Conservation (phyloP, 2,797 vertebrate genomes). For the Decapterus maruadsi region DNA sequence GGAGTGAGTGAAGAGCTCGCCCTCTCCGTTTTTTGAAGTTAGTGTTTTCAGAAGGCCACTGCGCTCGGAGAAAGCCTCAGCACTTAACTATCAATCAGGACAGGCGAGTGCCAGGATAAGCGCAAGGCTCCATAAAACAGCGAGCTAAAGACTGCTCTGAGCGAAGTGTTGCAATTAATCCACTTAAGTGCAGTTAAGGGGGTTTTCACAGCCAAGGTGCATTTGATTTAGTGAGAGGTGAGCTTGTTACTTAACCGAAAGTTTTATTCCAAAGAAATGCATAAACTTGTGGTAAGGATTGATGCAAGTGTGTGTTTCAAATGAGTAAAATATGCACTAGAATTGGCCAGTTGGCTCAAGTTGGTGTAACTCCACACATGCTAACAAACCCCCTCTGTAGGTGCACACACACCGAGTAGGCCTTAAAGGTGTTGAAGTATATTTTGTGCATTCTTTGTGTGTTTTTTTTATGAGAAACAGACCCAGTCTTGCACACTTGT, state of each 20-base stretch:
- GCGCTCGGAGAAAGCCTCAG: conserved; percentile 43
- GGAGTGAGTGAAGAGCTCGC: conserved; percentile 41
- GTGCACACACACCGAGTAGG: not conserved
- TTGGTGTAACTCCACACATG: not conserved
- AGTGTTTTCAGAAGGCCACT: conserved; percentile 44
- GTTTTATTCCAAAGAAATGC: conserved; percentile 13
- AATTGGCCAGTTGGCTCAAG: not conserved
- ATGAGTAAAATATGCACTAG: not conserved
- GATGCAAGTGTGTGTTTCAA: not conserved
- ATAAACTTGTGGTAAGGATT: not conserved
- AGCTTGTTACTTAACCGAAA: conserved; percentile 31
- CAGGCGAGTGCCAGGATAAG: conserved; percentile 55
- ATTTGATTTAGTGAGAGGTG: conserved; percentile 51
- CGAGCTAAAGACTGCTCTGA: conserved; percentile 46
- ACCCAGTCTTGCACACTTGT: not conserved
- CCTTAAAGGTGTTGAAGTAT: not conserved
- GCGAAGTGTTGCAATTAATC: conserved; percentile 63
- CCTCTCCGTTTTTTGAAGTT: conserved; percentile 37
- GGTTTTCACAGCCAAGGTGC: conserved; percentile 54
- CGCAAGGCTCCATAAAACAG: conserved; percentile 52
- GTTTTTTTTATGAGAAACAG: too few species aligned
- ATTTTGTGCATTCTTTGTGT: too few species aligned
- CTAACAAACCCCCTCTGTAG: not conserved
- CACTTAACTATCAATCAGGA: conserved; percentile 59
- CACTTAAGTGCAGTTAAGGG: conserved; percentile 56